Evolutionary conservation across 1,140 invertebrate species (phyloP), one percentile per base, ranked within the genome.

Genomic region (Drosophila oshimai): DNA sequence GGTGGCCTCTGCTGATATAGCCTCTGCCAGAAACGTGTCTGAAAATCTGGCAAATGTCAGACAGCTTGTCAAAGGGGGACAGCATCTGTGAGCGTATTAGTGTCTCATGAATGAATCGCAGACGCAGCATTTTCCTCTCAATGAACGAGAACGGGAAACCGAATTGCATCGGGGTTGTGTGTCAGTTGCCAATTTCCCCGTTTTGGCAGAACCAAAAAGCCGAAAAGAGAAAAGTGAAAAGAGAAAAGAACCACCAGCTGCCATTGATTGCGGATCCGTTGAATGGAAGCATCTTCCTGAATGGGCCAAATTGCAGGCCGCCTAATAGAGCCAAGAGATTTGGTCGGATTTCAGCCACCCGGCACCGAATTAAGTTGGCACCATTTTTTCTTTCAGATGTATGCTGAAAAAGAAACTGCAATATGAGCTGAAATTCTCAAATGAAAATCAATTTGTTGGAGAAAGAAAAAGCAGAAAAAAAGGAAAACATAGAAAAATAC

Each of bases 1-100:
- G 12, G 2, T 6, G 39, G 17, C n/a, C 28, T 53, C 28, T n/a
- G 36, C 29, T 57, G 72, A 83, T 77, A 81, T 73, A n/a, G n/a
- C 60, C 61, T 65, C 78, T 84, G 62, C 80, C 60, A 71, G 64
- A 79, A 83, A 83, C 79, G 79, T 83, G 74, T 79, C 70, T 70
- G 49, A 18, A 67, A 71, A 67, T 83, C 72, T 79, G 74, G 80
- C 58, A 74, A 83, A 74, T 67, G 58, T 71, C 64, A 67, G 70
- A 67, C 80, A 60, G 64, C 37, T 65, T 74, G 80, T 86, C 79
- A 74, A 64, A 62, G 37, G 51, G 58, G 39, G 34, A 34, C 26
- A 10, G 46, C 4, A 28, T 50, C 24, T 24, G 41, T 55, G 31
- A 22, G 44, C 15, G 60, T 28, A 33, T 45, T 17, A 39, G 47